Base-by-base conservation (phyloP, 2,888 invertebrate species). In the Meghimatium bilineatum region DNA sequence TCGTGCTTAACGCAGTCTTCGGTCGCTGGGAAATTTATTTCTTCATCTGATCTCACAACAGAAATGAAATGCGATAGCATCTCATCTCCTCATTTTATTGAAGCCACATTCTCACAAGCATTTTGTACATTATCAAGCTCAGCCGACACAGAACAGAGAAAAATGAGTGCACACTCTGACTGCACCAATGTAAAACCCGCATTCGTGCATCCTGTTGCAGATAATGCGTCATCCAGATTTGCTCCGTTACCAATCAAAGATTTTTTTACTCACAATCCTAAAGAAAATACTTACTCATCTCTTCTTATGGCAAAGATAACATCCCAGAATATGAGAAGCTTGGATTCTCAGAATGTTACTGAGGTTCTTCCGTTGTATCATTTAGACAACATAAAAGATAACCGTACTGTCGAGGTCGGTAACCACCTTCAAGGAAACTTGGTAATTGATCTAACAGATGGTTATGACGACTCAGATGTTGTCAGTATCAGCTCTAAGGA, bases 251-350 rank as follows among this genome's bases (percentile, higher is more conserved):
- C 81, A 17, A 29, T 81, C 5, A 60, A 81, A 63, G 72, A 81
- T 44, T 81, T 81, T 29, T 81, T 81, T 56, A 81, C 56, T 20
- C 72, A 36, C 12, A 12, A 63, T n/a, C 60, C 72, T 3, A 72
- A 63, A 60, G 63, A 81, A 81, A 81, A 72, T 23, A 63, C 81
- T 1, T 81, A 81, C 23, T 72, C 81, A 12, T 72, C 81, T 34
- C 72, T 81, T 52, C 34, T 81, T 1, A 81, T 81, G 81, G 81
- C 81, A n/a, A 26, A 81, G 29, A 81, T 81, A 66, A 32, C 74
- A n/a, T 56, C 71, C 10, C 32, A 74, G 71, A 74, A 32, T 23
- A 81, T 74, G 29, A 56, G 44, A n/a, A 34, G 20, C 1, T 10
- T 17, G 1, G 32, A 36, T 23, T 23, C 17, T 32, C 32, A 52